Conservation (phyloP, 1,140 invertebrate genomes). For the Vanessa atalanta region DNA sequence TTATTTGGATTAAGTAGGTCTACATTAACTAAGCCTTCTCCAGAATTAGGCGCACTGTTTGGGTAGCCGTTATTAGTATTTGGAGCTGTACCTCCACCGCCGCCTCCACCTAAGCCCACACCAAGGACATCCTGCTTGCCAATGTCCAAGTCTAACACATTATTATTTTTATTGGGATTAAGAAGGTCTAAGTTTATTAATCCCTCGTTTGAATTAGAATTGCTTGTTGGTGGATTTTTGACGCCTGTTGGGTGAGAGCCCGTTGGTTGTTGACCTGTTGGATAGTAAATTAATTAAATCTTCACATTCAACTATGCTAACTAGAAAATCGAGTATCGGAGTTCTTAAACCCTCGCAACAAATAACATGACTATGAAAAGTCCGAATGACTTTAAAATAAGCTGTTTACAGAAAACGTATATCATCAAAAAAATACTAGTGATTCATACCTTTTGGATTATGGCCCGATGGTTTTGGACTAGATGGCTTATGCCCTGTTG, state of each 20-base stretch:
- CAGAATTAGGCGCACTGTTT: not conserved
- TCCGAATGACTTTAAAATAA: too few relatives aligned
- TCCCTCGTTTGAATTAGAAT: conserved; percentile 10
- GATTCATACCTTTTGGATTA: not conserved
- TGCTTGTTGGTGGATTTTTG: not conserved
- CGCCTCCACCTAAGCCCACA: conserved; percentile 25
- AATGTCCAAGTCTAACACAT: conserved; percentile 26
- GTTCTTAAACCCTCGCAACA: too few relatives aligned
- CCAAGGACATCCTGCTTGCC: conserved; percentile 28
- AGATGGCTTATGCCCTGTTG: not conserved
- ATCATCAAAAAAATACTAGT: not conserved
- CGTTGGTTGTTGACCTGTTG: conserved; percentile 4
- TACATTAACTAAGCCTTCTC: conserved; percentile 21
- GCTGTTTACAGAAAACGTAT: too few relatives aligned
- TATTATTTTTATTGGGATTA: conserved; percentile 30
- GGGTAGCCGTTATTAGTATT: not conserved
- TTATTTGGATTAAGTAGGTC: conserved; percentile 25
- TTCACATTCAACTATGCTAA: too few relatives aligned
- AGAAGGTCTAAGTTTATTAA: conserved; percentile 33
- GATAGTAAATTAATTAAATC: not conserved
- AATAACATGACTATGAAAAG: too few relatives aligned
- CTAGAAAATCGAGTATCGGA: too few relatives aligned
- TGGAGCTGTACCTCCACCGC: conserved; percentile 8
- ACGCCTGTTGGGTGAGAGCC: not conserved
- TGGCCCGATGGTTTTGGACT: conserved; percentile 1